A percentile compares a stretch with the other conserved stretches of the same genome.
phyloP scores from a whole-genome alignment of 2,113 vertebrate genomes.

The Sinosuthora webbiana region DNA sequence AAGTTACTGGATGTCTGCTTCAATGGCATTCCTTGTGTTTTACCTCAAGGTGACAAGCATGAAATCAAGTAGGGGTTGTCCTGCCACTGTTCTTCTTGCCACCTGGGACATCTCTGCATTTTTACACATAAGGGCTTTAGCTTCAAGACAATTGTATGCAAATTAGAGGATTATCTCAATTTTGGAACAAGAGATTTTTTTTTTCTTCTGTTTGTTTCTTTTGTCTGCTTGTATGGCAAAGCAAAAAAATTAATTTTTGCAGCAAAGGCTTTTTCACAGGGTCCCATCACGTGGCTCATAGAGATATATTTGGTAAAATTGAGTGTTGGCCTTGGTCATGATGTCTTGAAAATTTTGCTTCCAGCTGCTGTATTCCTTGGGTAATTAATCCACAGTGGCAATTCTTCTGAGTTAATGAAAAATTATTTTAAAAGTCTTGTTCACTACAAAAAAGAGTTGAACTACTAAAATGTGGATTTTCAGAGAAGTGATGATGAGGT shows the following conservation, averaged over 20 bases:
- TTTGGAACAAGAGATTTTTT: background rate
- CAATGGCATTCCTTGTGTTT: background rate
- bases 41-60: background rate
- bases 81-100: background rate
- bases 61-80: background rate
- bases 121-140: background rate
- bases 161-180: background rate
- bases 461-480: background rate
- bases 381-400: background rate
- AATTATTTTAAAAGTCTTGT: background rate
- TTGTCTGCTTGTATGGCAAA: background rate
- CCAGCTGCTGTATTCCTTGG: background rate
- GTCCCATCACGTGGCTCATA: background rate
- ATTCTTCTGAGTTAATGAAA: background rate
- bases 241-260: background rate
- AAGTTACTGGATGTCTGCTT: background rate
- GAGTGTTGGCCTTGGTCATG: background rate
- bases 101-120: background rate
- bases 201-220: background rate
- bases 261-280: background rate
- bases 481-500: background rate
- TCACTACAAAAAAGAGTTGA: background rate
- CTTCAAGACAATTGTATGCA: background rate
- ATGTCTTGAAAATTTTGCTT: background rate
- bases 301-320: background rate